Evolutionary conservation across 2,113 vertebrate species (phyloP).

Genomic region (Rhipidura dahli): DNA sequence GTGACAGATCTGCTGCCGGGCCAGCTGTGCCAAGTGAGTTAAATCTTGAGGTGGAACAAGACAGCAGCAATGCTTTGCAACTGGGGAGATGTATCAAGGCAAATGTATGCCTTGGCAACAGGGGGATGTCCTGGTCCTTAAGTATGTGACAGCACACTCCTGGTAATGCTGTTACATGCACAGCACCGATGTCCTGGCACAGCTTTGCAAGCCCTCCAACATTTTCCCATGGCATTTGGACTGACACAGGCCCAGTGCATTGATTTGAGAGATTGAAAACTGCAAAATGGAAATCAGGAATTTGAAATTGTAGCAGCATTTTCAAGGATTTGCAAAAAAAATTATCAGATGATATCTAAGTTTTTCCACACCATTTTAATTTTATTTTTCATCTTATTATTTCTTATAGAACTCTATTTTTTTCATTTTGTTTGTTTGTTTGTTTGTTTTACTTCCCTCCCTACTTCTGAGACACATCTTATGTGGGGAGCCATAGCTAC

Average conservation of each 20-base stretch:
- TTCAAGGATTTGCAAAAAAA: neutral
- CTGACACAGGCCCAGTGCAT: neutral
- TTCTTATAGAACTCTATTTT: neutral
- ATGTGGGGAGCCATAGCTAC: neutral
- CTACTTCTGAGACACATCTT: neutral
- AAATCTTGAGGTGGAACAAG: neutral
- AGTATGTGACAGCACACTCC: neutral
- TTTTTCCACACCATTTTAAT: neutral
- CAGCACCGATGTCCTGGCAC: rapidly evolving
- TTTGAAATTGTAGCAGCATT: neutral
- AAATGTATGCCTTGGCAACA: neutral
- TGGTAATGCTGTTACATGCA: neutral
- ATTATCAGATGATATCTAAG: neutral
- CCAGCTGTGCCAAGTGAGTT: neutral
- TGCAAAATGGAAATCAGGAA: neutral
- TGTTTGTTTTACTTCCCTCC: neutral
- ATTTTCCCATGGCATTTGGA: neutral
- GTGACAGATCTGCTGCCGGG: neutral
- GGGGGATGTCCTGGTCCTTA: neutral
- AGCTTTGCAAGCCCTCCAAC: neutral
- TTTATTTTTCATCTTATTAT: neutral
- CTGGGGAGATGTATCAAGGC: neutral
- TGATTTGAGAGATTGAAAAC: neutral
- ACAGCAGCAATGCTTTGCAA: neutral
- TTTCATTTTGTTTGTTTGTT: neutral